Conservation (phyloP, 2,113 vertebrate species). For the Coptodon rendalli region DNA sequence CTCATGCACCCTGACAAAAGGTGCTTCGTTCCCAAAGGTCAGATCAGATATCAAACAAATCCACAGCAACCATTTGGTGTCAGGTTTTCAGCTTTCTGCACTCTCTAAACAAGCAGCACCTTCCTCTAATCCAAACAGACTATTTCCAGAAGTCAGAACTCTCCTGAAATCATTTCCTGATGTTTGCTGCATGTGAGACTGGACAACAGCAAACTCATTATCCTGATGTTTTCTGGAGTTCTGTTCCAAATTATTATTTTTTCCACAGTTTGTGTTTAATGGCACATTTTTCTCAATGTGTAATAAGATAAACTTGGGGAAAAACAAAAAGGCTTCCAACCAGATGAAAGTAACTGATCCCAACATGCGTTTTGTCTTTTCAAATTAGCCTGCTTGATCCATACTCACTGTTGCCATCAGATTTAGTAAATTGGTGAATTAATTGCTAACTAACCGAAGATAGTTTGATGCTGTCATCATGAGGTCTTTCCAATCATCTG, state of each 20-base stretch:
- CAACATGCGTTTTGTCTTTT: neutral
- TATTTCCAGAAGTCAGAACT: neutral
- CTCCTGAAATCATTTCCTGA: rapidly evolving
- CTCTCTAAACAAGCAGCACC: neutral
- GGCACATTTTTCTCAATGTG: neutral
- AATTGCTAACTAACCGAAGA: neutral
- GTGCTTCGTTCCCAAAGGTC: neutral
- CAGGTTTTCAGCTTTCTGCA: rapidly evolving
- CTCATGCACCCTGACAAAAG: neutral
- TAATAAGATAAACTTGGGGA: neutral
- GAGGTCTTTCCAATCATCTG: neutral
- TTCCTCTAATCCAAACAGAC: neutral
- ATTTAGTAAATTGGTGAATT: neutral
- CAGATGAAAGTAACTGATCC: neutral
- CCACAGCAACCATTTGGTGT: neutral
- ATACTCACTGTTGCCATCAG: neutral
- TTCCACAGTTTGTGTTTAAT: neutral
- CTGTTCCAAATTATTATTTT: neutral
- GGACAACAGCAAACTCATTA: neutral
- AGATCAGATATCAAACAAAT: neutral
- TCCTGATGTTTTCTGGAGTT: neutral
- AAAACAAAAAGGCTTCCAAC: neutral
- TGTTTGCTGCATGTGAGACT: neutral
- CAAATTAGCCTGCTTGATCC: neutral
- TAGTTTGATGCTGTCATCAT: neutral